Evolutionary conservation across 2,888 invertebrate species (phyloP).

Genomic region (Papilio protenor): DNA sequence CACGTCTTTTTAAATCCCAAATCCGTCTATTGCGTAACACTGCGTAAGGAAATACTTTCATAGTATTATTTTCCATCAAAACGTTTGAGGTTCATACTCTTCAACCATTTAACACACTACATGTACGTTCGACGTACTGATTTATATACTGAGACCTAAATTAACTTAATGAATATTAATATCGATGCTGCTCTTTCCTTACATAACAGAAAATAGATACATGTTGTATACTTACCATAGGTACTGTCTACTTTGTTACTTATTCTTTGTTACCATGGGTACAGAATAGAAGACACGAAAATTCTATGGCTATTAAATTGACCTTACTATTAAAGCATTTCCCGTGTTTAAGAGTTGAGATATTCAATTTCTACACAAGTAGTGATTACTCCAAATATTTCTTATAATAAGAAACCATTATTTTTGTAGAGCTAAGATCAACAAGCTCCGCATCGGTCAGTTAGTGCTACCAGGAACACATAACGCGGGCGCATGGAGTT

Average conservation of each 20-base stretch:
- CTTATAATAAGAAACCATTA: not conserved
- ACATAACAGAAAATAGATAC: not conserved
- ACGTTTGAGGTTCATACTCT: not conserved
- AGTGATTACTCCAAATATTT: no score
- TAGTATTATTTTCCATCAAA: not conserved
- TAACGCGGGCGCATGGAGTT: slow-evolving; percentile 83
- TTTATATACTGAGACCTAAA: slow-evolving; percentile 8
- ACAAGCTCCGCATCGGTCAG: slow-evolving; percentile 73
- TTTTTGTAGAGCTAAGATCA: slow-evolving; percentile 66
- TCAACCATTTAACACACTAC: not conserved
- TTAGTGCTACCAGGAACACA: slow-evolving; percentile 81
- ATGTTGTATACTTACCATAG: not conserved
- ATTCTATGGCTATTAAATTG: no score
- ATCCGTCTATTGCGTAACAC: no score
- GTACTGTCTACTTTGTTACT: not conserved
- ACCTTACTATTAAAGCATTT: no score
- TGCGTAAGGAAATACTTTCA: not conserved
- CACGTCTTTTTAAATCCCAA: no score
- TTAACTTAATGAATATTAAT: slow-evolving; percentile 28
- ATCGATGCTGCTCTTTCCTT: not conserved
- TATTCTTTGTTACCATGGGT: no score
- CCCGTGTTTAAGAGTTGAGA: no score
- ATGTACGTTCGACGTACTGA: not conserved
- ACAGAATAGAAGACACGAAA: no score
- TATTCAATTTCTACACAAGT: no score